phyloP scores from a whole-genome alignment of 2,888 invertebrate genomes.

The Metallyticus violacea region DNA sequence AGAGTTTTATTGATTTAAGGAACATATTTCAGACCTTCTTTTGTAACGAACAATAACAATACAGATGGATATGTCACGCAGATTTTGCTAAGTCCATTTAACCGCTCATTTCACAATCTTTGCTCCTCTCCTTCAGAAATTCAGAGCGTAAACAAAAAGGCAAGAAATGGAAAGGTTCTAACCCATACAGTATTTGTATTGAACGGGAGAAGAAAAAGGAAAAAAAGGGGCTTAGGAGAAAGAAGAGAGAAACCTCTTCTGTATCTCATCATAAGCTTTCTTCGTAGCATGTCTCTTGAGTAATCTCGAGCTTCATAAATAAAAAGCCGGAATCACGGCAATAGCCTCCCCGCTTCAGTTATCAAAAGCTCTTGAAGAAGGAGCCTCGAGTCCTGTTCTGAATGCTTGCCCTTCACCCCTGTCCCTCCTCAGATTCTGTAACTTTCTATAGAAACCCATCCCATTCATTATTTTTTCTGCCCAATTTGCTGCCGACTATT shows the following conservation, averaged over 20 bases:
- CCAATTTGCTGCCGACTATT: not conserved
- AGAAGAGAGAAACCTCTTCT: not conserved
- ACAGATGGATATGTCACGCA: not conserved
- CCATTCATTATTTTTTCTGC: not conserved
- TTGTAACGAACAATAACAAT: not conserved
- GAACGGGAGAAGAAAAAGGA: not conserved
- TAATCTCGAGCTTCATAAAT: conserved; percentile 3
- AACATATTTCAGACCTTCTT: not conserved
- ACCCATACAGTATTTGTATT: not conserved
- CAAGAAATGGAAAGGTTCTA: not conserved
- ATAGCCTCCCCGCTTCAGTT: not conserved
- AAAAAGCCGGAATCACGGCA: not conserved
- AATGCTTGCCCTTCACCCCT: not conserved
- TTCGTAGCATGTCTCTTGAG: not conserved
- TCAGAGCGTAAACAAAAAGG: not conserved
- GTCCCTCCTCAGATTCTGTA: not conserved
- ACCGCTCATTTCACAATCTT: not conserved
- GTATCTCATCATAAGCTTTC: not conserved
- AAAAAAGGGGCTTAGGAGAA: not conserved
- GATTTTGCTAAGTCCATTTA: not conserved
- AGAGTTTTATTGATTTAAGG: no score
- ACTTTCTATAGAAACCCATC: not conserved
- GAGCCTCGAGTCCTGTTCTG: not conserved
- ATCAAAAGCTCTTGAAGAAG: conserved; percentile 4
- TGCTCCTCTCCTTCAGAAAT: not conserved